phyloP scores from a whole-genome alignment of 1,140 invertebrate genomes.

The Papilio glaucus region DNA sequence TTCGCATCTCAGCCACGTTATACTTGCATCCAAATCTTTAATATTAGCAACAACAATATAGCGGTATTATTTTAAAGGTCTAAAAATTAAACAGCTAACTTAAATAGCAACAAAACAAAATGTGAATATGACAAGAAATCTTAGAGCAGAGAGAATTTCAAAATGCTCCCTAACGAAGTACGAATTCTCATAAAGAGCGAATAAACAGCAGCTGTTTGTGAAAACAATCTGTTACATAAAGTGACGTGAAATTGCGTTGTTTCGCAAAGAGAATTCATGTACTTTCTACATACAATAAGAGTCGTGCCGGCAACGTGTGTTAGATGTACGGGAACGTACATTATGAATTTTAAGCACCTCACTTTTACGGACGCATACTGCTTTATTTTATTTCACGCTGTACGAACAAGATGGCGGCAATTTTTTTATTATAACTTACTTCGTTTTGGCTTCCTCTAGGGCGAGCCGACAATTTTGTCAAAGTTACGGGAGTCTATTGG shows the following conservation, averaged over 20 bases:
- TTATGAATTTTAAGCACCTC: slow-evolving; percentile 20
- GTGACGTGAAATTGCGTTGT: slow-evolving; percentile 38
- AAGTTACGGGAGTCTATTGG: too few species aligned
- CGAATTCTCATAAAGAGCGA: slow-evolving; percentile 37
- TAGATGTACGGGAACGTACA: slow-evolving; percentile 11
- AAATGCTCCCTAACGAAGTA: slow-evolving; percentile 37
- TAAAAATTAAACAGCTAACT: too few species aligned
- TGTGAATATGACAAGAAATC: slow-evolving; percentile 14
- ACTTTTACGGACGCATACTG: not conserved
- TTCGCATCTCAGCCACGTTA: too few species aligned
- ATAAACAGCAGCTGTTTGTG: slow-evolving; percentile 38
- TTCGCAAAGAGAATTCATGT: slow-evolving; percentile 37
- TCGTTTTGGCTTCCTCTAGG: too few species aligned
- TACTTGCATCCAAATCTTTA: too few species aligned
- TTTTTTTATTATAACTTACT: too few species aligned
- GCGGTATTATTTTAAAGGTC: too few species aligned
- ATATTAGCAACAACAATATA: too few species aligned
- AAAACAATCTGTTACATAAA: slow-evolving; percentile 39
- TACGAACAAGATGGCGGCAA: too few species aligned
- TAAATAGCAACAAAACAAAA: not conserved
- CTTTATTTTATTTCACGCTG: not conserved
- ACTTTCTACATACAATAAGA: slow-evolving; percentile 30
- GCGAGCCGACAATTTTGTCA: too few species aligned
- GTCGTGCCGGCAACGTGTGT: slow-evolving; percentile 28
- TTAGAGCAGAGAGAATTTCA: not conserved